These are phyloP conservation scores for Calephelis nemesis DNA, from an alignment of 1,140 invertebrate species.

Conservation along the genomic window DNA sequence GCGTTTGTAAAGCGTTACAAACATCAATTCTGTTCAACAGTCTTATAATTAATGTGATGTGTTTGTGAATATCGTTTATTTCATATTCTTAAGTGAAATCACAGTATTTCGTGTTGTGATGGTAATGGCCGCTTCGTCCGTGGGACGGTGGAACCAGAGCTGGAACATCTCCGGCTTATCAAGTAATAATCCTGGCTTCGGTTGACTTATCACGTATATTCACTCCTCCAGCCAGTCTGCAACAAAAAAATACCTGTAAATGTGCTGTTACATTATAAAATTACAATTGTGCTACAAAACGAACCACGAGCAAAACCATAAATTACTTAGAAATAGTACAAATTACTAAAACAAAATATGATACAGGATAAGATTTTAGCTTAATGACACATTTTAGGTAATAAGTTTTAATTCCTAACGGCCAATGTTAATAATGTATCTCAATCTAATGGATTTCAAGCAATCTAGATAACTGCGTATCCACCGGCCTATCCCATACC, in stretches of 20 bases:
- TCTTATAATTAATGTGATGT: constrained; percentile 67
- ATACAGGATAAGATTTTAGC: too few relatives aligned
- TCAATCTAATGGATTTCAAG: too few relatives aligned
- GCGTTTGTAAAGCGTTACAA: constrained; percentile 49
- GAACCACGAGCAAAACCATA: too few relatives aligned
- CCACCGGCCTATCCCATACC: too few relatives aligned
- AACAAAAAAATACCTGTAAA: constrained; percentile 32
- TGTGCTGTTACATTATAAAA: too few relatives aligned
- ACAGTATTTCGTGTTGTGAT: constrained; percentile 54
- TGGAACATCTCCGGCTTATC: constrained; percentile 14
- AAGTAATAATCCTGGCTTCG: constrained; percentile 18
- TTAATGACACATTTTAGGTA: too few relatives aligned
- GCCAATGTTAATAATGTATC: too few relatives aligned
- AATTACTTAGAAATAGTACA: too few relatives aligned
- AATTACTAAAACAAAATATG: too few relatives aligned
- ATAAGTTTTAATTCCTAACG: too few relatives aligned
- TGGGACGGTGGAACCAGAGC: constrained; percentile 29
- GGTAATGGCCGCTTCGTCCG: constrained; percentile 36
- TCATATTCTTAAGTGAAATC: constrained; percentile 46
- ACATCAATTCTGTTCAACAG: constrained; percentile 74
- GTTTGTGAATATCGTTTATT: constrained; percentile 34
- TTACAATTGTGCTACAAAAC: too few relatives aligned
- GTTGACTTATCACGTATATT: constrained; percentile 76
- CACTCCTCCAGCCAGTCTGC: constrained; percentile 75
- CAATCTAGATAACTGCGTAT: too few relatives aligned